Evolutionary conservation across 2,797 vertebrate genomes (phyloP).

Genomic region (Sebastes cheni): DNA sequence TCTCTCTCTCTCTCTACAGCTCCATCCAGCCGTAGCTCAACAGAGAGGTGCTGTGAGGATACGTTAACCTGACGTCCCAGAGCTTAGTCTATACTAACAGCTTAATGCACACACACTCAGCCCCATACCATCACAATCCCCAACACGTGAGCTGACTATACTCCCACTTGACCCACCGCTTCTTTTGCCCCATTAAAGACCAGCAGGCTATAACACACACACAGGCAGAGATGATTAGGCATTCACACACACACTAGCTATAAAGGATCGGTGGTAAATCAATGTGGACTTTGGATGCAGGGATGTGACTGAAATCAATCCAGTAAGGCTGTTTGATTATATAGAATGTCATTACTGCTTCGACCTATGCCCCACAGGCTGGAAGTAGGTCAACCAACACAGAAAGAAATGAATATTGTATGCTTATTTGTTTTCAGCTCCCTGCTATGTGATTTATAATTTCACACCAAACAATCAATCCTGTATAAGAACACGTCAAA

Average conservation of each 20-base stretch:
- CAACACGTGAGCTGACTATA: conserved; percentile 47
- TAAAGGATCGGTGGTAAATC: conserved; percentile 33
- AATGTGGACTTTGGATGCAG: conserved; percentile 55
- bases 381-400: conserved; percentile 33
- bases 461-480: background rate
- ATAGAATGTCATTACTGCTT: background rate
- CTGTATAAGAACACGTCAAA: too few relatives aligned
- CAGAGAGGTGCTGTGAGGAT: conserved; percentile 39
- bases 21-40: conserved; percentile 34
- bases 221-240: conserved; percentile 7
- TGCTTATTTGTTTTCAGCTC: conserved; percentile 7
- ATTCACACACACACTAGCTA: background rate
- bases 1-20: background rate
- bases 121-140: conserved; percentile 44
- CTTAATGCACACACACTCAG: conserved; percentile 45
- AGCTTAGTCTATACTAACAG: conserved; percentile 56
- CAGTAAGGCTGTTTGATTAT: background rate
- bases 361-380: background rate
- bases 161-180: conserved; percentile 40
- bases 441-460: background rate
- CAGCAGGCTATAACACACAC: background rate
- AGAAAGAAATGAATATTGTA: conserved; percentile 15
- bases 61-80: conserved; percentile 36
- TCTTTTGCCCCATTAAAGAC: conserved; percentile 34
- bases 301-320: conserved; percentile 41